Conservation (phyloP, 1,140 invertebrate genomes). For the Zaprionus vittiger region DNA sequence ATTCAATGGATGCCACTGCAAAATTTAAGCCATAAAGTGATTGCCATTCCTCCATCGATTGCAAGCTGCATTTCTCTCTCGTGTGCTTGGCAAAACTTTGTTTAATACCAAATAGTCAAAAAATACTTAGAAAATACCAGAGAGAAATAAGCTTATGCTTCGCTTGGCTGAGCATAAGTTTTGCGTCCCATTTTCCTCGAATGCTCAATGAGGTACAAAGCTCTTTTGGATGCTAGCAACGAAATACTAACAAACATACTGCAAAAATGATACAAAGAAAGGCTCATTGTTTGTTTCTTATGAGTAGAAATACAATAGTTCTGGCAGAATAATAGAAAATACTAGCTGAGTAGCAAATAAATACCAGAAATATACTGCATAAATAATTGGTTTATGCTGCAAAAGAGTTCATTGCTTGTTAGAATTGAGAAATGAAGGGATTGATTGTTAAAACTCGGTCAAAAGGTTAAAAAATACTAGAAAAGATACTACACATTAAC, state of each 20-base stretch:
- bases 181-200: not conserved
- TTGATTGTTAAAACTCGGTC: not conserved
- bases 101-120: not conserved
- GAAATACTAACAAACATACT: not conserved
- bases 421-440: not conserved
- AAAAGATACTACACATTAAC: too few relatives aligned
- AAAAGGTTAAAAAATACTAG: too few relatives aligned
- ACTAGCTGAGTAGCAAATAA: not conserved
- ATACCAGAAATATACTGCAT: not conserved
- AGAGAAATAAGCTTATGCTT: not conserved
- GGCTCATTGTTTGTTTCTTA: not conserved
- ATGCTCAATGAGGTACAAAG: slow-evolving; percentile 1
- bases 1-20: slow-evolving; percentile 1
- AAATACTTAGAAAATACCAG: slow-evolving; percentile 1
- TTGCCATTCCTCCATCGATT: not conserved
- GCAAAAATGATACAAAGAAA: not conserved
- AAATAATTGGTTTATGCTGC: not conserved
- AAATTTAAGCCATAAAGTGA: slow-evolving; percentile 4
- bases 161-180: not conserved
- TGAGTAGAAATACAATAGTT: not conserved
- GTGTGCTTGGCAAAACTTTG: not conserved
- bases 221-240: not conserved
- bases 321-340: not conserved
- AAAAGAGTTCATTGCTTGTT: too few relatives aligned
- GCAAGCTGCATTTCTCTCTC: slow-evolving; percentile 1